Percentiles rank a stretch among this genome's conserved stretches.
These are phyloP conservation scores for Cladorhizidae sp. DNA, from an alignment of 37 sponge, comb jelly and placozoan genomes.

Conservation along the genomic window DNA sequence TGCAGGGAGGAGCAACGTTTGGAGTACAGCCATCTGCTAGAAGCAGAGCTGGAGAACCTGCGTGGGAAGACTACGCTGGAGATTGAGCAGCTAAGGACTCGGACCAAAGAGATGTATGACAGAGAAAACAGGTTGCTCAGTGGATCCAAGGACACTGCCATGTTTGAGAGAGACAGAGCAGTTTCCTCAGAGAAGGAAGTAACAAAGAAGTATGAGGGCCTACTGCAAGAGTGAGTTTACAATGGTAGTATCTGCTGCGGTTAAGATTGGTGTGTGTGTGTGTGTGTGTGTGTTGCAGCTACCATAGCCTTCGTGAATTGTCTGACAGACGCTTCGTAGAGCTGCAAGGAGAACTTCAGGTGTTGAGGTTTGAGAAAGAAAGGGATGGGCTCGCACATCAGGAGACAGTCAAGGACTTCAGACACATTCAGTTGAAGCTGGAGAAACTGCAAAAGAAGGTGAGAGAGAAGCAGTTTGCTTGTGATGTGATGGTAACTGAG, in stretches of 20 bases:
- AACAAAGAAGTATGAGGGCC: conserved; percentile 33
- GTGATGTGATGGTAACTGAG: background rate
- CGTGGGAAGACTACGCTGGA: conserved; percentile 54
- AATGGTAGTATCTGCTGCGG: background rate
- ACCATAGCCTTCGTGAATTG: conserved; percentile 60
- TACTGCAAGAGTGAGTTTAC: conserved; percentile 57
- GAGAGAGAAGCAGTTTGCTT: background rate
- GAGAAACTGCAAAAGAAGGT: conserved; percentile 49
- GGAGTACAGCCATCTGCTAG: conserved; percentile 68
- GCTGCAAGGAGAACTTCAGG: conserved; percentile 63
- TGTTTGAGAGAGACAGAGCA: conserved; percentile 70
- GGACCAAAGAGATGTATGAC: conserved; percentile 81
- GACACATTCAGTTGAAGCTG: conserved; percentile 58
- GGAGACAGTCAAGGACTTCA: conserved; percentile 50
- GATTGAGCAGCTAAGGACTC: conserved; percentile 70
- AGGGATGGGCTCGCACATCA: conserved; percentile 59
- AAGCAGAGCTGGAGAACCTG: conserved; percentile 69
- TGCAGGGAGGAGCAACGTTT: conserved; percentile 58
- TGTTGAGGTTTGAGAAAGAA: conserved; percentile 76
- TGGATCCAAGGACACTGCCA: conserved; percentile 61
- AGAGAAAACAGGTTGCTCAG: conserved; percentile 68
- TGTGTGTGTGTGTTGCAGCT: conserved; percentile 1
- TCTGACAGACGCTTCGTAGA: conserved; percentile 47
- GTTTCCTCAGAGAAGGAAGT: conserved; percentile 43
- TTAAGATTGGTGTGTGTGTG: background rate